Evolutionary conservation across 53 echinoderm and acorn worm genomes (phyloP).

Genomic region (Echinarachnius parma): DNA sequence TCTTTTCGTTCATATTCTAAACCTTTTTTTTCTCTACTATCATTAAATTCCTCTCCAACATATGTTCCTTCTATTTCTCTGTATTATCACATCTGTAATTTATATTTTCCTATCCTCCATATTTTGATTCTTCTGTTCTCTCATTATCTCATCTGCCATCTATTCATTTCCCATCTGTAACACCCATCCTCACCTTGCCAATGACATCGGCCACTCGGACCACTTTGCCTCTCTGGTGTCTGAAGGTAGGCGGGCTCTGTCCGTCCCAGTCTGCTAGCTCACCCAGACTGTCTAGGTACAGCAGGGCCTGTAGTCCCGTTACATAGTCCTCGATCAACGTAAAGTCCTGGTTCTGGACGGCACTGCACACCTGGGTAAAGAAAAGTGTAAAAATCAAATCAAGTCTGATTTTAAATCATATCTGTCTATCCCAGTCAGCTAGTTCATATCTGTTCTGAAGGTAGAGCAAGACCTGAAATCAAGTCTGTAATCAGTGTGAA

Average conservation of each 20-base stretch:
- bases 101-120: too few relatives aligned
- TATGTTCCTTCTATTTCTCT: too few relatives aligned
- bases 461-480: too few relatives aligned
- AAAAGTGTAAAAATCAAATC: too few relatives aligned
- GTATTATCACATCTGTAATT: too few relatives aligned
- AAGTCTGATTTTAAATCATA: too few relatives aligned
- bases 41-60: too few relatives aligned
- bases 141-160: background rate
- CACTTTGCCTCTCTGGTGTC: conserved; percentile 89
- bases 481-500: too few relatives aligned
- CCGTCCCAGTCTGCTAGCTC: conserved; percentile 88
- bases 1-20: too few relatives aligned
- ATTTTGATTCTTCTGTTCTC: too few relatives aligned
- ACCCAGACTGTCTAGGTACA: conserved; percentile 79
- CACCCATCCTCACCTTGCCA: conserved; percentile 67
- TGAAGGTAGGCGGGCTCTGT: conserved; percentile 89
- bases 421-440: conserved; percentile 95
- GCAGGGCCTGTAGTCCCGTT: conserved; percentile 80
- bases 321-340: conserved; percentile 95
- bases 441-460: conserved; percentile 68
- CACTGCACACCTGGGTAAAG: conserved; percentile 83
- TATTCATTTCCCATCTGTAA: background rate
- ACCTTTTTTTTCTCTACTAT: too few relatives aligned
- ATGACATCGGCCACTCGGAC: conserved; percentile 78
- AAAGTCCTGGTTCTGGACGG: conserved; percentile 97